Evolutionary conservation across 37 sponge, comb jelly and placozoan genomes (phyloP), one percentile per base, ranked within the genome.

Genomic region (Lycopodina hypogea): DNA sequence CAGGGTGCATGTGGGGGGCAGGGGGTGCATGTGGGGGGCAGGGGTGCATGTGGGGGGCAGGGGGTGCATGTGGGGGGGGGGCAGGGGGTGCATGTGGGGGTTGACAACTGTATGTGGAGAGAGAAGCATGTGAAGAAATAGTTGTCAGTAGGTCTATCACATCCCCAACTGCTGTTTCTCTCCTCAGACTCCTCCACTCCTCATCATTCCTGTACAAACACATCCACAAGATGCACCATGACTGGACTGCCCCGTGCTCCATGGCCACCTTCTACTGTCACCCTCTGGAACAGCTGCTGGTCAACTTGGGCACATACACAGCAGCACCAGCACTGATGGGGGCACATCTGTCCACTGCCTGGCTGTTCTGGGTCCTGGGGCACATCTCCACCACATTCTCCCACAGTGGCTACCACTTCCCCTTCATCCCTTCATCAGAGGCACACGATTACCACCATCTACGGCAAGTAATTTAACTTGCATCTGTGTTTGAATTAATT

Each of bases 211-310:
- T 97, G 42, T 97, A 97, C 87, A 92, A 85, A 63, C 83, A 79
- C 79, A 89, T 92, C 23, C 98, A 97, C 91, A 97, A 94, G 87
- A 82, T 58, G 11, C 98, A 97, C 68, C 98, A 97, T 77, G 95
- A 97, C 66, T 94, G 93, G 93, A 90, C 78, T 0, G 90, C 93
- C 24, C 98, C 98, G 0, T 71, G 92, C 18, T 71, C 84, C 18
- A 77, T 97, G 63, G 62, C 74, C 40, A 56, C 85, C 36, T 53
- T 90, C 38, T 94, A 97, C 83, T 91, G 93, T 64, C 88, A 89
- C 42, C 95, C 98, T 24, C 19, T 94, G 56, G 98, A 97, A 67
- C 86, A 90, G 34, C 34, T 88, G 26, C 1, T 92, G 11, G 55
- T 53, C 78, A 94, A 97, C 86, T 14, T 86, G 0, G 3, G 74